phyloP scores from a whole-genome alignment of 2,797 vertebrate species.

The Thripadectes ignobilis region DNA sequence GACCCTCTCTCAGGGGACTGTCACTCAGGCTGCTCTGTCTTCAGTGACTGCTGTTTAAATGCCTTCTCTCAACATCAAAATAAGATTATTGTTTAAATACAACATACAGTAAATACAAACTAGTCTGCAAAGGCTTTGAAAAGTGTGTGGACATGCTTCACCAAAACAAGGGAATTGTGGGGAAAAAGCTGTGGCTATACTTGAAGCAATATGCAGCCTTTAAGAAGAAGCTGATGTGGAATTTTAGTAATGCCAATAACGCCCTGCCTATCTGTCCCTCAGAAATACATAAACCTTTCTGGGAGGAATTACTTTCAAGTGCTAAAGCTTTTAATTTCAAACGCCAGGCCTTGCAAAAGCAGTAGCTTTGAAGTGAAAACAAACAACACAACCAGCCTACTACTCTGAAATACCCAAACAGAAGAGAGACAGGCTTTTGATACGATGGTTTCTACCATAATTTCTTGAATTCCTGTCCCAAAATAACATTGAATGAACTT shows the following conservation, averaged over 20 bases:
- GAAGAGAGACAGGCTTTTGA: not conserved
- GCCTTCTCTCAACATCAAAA: slow-evolving; percentile 45
- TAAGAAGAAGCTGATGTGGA: slow-evolving; percentile 26
- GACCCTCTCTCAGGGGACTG: not conserved
- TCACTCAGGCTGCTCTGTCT: not conserved
- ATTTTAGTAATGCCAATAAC: not conserved
- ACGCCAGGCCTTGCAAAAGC: not conserved
- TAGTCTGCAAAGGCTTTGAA: slow-evolving; percentile 16
- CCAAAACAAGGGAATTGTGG: not conserved
- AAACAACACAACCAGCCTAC: not conserved
- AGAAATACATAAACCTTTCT: not conserved
- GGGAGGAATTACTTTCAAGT: not conserved
- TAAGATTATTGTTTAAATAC: slow-evolving; percentile 39
- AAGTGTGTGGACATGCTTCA: slow-evolving; percentile 17
- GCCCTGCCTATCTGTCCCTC: not conserved
- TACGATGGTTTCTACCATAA: not conserved
- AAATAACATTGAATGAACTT: not conserved
- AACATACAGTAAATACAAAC: slow-evolving; percentile 47
- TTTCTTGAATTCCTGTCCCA: not conserved
- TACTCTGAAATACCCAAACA: not conserved
- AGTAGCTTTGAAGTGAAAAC: not conserved
- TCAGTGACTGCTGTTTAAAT: not conserved
- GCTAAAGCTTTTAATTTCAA: not conserved
- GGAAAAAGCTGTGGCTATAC: slow-evolving; percentile 37
- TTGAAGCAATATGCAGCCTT: slow-evolving; percentile 37